phyloP scores from a whole-genome alignment of 2,797 vertebrate species.

The Micrastur ruficollis region DNA sequence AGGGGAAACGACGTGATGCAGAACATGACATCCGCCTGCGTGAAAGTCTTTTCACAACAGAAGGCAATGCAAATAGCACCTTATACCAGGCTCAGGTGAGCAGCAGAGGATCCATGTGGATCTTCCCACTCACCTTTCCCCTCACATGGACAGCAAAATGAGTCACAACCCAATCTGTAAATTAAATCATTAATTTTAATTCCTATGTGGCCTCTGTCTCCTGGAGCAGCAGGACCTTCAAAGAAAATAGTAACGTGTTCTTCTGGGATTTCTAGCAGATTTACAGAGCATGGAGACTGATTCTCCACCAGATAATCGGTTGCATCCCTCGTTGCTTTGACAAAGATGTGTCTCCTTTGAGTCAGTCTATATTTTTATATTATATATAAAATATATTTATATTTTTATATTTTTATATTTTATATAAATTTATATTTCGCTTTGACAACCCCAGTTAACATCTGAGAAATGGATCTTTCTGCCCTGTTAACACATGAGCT shows the following conservation, averaged over 20 bases:
- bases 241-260: neutral
- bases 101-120: neutral
- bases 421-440: neutral
- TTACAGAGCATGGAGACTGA: neutral
- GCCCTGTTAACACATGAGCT: neutral
- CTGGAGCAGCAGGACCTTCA: neutral
- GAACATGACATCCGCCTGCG: rapidly evolving
- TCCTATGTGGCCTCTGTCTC: neutral
- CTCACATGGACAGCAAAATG: neutral
- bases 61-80: neutral
- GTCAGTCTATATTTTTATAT: neutral
- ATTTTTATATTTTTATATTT: neutral
- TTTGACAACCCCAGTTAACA: neutral
- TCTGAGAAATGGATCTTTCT: neutral
- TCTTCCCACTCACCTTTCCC: neutral
- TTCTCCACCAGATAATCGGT: neutral
- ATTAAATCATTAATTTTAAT: neutral
- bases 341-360: neutral
- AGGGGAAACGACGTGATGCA: neutral
- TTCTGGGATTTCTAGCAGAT: neutral
- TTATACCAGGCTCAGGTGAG: neutral
- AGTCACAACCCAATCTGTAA: neutral
- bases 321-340: neutral
- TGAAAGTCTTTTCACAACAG: neutral
- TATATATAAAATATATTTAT: neutral